Conservation (phyloP, 2,113 vertebrate genomes). For the Cathartes aura region DNA sequence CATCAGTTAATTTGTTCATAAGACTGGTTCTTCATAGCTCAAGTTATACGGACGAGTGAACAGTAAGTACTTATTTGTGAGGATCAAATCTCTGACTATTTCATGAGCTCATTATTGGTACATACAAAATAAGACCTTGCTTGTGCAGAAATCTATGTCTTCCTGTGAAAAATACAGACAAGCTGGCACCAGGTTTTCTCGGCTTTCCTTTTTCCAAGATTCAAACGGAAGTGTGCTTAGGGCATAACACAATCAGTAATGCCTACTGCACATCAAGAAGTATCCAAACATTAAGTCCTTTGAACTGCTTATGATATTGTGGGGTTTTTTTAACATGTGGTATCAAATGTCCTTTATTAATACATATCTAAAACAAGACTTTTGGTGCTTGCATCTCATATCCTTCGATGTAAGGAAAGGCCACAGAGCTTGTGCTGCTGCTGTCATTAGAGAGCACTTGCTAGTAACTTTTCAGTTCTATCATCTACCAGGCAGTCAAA, state of each 20-base stretch:
- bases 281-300: neutral
- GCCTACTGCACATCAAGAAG: neutral
- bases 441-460: neutral
- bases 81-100: neutral
- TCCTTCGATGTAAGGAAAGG: neutral
- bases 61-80: neutral
- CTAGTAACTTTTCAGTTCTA: neutral
- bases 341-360: neutral
- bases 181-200: neutral
- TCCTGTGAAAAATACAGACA: neutral
- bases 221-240: neutral
- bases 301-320: neutral
- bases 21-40: neutral
- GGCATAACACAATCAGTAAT: neutral
- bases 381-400: neutral
- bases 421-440: neutral
- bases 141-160: neutral
- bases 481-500: neutral
- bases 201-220: neutral
- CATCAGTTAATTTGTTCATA: neutral
- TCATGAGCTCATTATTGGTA: neutral
- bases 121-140: neutral
- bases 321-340: neutral
- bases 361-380: neutral
- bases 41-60: neutral